Percentiles rank a stretch among this genome's conserved stretches.
These are phyloP conservation scores for Chrysodeixis includens DNA, from an alignment of 2,888 invertebrate genomes.

Conservation along the genomic window DNA sequence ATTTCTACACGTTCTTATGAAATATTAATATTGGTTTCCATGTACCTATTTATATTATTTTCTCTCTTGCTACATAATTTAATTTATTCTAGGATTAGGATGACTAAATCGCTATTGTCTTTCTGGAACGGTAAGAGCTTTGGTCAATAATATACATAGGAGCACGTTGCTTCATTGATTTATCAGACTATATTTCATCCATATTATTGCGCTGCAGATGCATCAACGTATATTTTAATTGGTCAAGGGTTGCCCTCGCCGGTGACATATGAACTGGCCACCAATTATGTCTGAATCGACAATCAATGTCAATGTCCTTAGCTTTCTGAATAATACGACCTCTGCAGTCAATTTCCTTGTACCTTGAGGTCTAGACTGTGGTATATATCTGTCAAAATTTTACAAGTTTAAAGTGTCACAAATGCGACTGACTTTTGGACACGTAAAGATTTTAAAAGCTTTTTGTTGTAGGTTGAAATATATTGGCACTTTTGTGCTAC, in stretches of 20 bases:
- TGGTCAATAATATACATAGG: too few species aligned
- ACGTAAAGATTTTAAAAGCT: background rate
- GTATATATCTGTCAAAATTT: background rate
- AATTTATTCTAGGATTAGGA: too few species aligned
- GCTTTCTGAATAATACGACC: slow-evolving; percentile 34
- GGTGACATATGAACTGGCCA: slow-evolving; percentile 24
- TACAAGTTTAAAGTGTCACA: background rate
- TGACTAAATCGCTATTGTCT: too few species aligned
- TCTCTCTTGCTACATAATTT: too few species aligned
- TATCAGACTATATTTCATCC: background rate
- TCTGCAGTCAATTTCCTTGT: slow-evolving; percentile 37
- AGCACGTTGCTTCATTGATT: background rate
- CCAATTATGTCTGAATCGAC: slow-evolving; percentile 42
- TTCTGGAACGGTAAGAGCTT: too few species aligned
- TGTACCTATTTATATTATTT: too few species aligned
- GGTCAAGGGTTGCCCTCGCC: slow-evolving; percentile 47
- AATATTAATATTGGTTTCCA: too few species aligned
- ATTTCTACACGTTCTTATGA: background rate
- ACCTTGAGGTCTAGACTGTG: slow-evolving; percentile 25
- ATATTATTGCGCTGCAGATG: background rate
- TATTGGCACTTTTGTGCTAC: too few species aligned
- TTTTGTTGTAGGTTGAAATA: background rate
- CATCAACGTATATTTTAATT: slow-evolving; percentile 25
- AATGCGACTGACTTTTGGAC: background rate
- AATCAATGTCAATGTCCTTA: slow-evolving; percentile 45